Base-by-base conservation (phyloP, 1,140 invertebrate species). In the Chironomus tepperi region DNA sequence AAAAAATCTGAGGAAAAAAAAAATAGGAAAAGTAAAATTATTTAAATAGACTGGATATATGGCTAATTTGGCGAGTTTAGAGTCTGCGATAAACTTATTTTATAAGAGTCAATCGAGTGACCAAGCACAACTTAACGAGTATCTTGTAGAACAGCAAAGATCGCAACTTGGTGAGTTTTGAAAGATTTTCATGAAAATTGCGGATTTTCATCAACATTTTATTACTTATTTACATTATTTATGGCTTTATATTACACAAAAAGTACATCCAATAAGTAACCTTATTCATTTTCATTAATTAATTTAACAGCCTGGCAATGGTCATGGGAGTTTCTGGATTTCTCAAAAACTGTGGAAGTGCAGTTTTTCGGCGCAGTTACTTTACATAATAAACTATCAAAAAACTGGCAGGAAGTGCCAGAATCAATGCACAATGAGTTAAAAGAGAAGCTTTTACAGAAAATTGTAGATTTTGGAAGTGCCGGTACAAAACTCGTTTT, bases 321-420 rank as follows among this genome's bases (percentile, higher is more conserved):
- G 65, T 70, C 5, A 8, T 70, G 65, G 65, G 19, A 21, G 8
- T 74, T 65, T 73, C 42, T 42, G 6, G 15, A 24, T 12, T 42
- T 15, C 12, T 42, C 15, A 21, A 75, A 96, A 93, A 84, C 88
- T 67, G 87, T 89, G 74, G 94, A 96, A 84, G 90, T 95, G 5
- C 94, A 96, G 82, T 97, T 94, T 84, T 98, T 95, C 87, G 95
- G 91, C 75, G 94, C 95, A 7, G 93, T 90, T 73, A 94, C 93
- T 73, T 82, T 97, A 57, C 91, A 97, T 78, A 87, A 89, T 0
- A 97, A 97, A 84, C 88, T 97, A 47, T 88, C 93, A 76, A 91
- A 92, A 80, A 89, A 89, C 79, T 97, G 93, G 93, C 84, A 88
- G 79, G 92, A 96, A 85, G 86, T 97, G 42, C 93, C 94, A 24